Conservation (phyloP, 2,113 vertebrate genomes). For the Deroptyus accipitrinus region DNA sequence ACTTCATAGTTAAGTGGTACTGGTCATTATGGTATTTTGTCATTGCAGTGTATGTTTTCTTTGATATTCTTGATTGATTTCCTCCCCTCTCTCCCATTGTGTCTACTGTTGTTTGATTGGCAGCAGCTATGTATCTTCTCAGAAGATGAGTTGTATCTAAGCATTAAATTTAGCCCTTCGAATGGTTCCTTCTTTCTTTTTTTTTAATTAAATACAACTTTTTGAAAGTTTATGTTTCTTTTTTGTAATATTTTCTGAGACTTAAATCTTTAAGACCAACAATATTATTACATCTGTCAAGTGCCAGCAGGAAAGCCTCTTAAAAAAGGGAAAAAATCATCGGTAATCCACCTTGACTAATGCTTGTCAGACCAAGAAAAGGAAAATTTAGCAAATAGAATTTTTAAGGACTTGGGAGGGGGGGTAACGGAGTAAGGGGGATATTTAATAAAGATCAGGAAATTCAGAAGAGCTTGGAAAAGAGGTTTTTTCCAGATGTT, state of each 20-base stretch:
- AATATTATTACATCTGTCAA: conserved; percentile 7
- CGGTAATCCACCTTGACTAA: conserved; percentile 53
- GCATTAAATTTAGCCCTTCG: not conserved
- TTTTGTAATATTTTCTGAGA: not conserved
- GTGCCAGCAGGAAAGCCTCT: not conserved
- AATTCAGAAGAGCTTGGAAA: conserved; percentile 35
- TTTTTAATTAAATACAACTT: not conserved
- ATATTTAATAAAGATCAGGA: conserved; percentile 45
- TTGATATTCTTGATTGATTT: not conserved
- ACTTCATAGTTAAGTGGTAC: not conserved
- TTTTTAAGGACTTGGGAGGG: not conserved
- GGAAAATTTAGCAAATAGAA: conserved; percentile 8
- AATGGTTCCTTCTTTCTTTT: not conserved
- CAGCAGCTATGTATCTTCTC: not conserved
- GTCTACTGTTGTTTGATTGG: not conserved
- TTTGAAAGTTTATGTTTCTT: not conserved
- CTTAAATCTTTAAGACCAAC: not conserved
- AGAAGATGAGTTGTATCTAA: not conserved
- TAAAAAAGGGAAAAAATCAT: not conserved
- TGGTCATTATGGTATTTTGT: not conserved
- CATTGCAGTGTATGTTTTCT: not conserved
- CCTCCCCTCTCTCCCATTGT: not conserved
- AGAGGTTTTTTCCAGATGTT: not conserved
- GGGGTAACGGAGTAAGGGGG: not conserved
- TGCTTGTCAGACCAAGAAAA: conserved; percentile 27